Evolutionary conservation across 2,797 vertebrate genomes (phyloP).

Genomic region (Phylloscopus collybita): DNA sequence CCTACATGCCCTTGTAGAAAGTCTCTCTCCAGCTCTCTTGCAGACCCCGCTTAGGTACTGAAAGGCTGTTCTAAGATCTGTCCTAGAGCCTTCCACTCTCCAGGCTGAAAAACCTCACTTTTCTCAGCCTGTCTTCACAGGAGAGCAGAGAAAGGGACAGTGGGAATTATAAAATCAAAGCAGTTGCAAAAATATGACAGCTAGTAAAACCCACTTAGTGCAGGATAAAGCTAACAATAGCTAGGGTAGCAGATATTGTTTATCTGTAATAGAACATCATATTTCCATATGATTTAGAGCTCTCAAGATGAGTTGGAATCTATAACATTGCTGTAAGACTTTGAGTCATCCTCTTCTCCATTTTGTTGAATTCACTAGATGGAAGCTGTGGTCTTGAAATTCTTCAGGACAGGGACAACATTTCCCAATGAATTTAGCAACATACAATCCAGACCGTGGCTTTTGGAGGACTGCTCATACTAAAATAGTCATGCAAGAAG

Average conservation of each 20-base stretch:
- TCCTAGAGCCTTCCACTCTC: neutral
- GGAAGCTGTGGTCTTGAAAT: neutral
- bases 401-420: neutral
- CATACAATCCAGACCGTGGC: neutral
- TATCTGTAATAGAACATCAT: neutral
- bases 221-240: neutral
- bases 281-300: neutral
- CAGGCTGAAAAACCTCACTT: neutral
- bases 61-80: neutral
- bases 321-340: neutral
- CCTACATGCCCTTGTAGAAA: neutral
- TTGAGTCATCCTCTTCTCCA: neutral
- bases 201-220: neutral
- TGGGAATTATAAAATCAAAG: neutral
- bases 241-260: neutral
- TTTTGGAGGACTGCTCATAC: neutral
- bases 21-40: neutral
- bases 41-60: neutral
- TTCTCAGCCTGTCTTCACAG: neutral
- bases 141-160: neutral
- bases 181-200: fast-evolving
- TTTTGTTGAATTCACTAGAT: neutral
- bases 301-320: neutral
- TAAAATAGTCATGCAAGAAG: neutral
- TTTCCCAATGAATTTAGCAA: neutral